These are phyloP conservation scores for Pampusana beccarii DNA, from an alignment of 2,113 vertebrate genomes.

Conservation along the genomic window DNA sequence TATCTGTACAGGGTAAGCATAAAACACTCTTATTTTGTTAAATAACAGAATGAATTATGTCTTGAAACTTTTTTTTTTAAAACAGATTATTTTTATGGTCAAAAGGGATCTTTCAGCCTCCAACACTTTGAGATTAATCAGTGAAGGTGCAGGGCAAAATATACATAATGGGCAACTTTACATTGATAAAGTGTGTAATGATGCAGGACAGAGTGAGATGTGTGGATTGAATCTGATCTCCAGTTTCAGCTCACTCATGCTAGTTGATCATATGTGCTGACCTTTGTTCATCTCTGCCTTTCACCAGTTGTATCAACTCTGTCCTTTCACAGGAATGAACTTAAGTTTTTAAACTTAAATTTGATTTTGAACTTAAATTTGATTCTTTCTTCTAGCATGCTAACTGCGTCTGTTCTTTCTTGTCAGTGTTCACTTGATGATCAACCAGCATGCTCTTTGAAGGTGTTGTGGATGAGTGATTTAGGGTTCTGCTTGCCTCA, in stretches of 20 bases:
- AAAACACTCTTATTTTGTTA: neutral
- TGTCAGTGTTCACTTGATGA: neutral
- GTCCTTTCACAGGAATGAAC: neutral
- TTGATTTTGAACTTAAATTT: neutral
- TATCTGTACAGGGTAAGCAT: neutral
- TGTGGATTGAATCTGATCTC: neutral
- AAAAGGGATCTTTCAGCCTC: neutral
- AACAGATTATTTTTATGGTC: neutral
- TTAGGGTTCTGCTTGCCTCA: no score
- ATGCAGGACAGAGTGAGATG: neutral
- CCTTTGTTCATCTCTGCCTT: neutral
- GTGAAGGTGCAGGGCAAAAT: neutral
- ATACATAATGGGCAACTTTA: neutral
- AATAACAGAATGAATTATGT: neutral
- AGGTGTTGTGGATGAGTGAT: no score
- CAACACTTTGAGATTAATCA: fast-evolving
- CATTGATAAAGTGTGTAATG: neutral
- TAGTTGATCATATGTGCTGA: neutral
- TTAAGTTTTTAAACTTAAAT: neutral
- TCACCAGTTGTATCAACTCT: neutral
- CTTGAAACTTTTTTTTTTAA: neutral
- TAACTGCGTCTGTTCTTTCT: neutral
- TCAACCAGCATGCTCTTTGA: neutral
- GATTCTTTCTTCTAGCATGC: neutral
- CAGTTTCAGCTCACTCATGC: neutral